Evolutionary conservation across 2,113 vertebrate species (phyloP).

Genomic region (Thamnophis sirtalis): DNA sequence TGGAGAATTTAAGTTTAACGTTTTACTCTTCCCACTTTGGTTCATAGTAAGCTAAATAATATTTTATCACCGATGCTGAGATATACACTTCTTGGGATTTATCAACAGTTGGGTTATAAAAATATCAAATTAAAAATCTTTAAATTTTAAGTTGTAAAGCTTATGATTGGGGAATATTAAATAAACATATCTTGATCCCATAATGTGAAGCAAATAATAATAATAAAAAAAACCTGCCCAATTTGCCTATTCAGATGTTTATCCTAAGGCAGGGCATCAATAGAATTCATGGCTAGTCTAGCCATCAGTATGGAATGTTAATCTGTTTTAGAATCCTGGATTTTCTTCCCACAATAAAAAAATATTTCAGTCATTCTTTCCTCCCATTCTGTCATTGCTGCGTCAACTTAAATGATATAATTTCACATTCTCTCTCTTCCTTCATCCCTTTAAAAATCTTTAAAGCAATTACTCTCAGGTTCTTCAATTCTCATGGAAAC

Average conservation of each 20-base stretch:
- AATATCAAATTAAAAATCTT: background rate
- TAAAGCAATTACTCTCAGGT: conserved; percentile 60
- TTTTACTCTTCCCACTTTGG: background rate
- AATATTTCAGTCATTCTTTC: background rate
- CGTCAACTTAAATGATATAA: background rate
- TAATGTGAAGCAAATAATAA: background rate
- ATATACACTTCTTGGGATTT: background rate
- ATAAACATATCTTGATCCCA: background rate
- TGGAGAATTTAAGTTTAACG: background rate
- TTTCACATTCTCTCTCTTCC: background rate
- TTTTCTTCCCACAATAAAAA: background rate
- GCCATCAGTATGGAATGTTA: background rate
- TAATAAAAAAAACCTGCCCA: background rate
- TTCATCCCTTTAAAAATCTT: conserved; percentile 50
- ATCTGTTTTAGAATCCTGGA: background rate
- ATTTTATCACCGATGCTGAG: background rate
- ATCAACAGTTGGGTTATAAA: background rate
- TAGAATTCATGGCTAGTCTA: background rate
- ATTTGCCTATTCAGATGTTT: background rate
- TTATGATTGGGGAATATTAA: background rate
- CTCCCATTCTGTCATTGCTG: background rate
- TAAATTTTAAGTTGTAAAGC: background rate
- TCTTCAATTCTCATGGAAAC: conserved; percentile 70
- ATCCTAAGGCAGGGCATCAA: background rate
- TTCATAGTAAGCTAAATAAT: background rate